phyloP scores from a whole-genome alignment of 2,113 vertebrate species.

The Diadophis punctatus region DNA sequence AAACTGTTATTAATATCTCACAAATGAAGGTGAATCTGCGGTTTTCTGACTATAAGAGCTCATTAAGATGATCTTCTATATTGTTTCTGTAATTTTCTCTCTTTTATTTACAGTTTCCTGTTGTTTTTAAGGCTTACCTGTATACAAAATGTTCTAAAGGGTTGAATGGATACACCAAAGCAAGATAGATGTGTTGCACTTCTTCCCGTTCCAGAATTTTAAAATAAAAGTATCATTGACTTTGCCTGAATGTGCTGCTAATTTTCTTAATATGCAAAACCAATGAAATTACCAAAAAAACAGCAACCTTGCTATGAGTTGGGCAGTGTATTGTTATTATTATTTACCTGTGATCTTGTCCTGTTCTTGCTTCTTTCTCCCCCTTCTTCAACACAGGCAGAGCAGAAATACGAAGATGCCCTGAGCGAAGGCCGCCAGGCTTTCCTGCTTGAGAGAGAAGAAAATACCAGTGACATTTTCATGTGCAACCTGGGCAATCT shows the following conservation, averaged over 20 bases:
- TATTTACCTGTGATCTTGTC: not conserved
- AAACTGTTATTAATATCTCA: not conserved
- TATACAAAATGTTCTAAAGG: not conserved
- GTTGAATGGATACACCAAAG: not conserved
- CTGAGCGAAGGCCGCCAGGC: conserved; percentile 72
- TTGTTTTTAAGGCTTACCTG: not conserved
- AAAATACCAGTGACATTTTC: conserved; percentile 72
- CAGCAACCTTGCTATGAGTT: not conserved
- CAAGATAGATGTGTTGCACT: not conserved
- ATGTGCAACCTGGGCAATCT: conserved; percentile 76
- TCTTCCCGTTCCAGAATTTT: not conserved
- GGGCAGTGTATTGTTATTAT: not conserved
- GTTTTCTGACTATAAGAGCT: not conserved
- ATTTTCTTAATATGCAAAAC: not conserved
- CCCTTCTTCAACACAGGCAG: conserved; percentile 58
- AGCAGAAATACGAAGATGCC: conserved; percentile 71
- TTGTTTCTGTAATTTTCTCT: not conserved
- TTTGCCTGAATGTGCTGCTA: not conserved
- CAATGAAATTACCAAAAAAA: not conserved
- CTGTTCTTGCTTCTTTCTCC: not conserved
- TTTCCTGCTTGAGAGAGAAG: conserved; percentile 76
- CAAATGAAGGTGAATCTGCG: not conserved
- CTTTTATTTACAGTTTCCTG: not conserved
- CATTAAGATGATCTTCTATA: not conserved
- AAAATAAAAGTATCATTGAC: not conserved